Evolutionary conservation across 2,888 invertebrate species (phyloP).

Genomic region (Brachycybe producta): DNA sequence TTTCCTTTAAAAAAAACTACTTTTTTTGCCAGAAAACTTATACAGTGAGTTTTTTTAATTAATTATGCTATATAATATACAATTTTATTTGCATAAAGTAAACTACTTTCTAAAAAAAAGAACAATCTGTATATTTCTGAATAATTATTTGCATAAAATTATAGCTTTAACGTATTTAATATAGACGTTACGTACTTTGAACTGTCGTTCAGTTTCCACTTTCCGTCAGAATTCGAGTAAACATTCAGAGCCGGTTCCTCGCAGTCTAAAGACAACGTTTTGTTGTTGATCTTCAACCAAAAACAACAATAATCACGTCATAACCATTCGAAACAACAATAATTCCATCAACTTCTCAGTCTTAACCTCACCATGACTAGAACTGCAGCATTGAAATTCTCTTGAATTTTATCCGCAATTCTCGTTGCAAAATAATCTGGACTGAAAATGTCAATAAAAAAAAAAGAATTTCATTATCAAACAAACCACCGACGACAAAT

Average conservation of each 20-base stretch:
- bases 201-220: slow-evolving; percentile 53
- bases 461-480: neutral
- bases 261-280: slow-evolving; percentile 51
- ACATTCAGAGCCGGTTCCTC: slow-evolving; percentile 57
- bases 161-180: too few relatives aligned
- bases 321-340: slow-evolving; percentile 18
- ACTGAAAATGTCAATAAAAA: slow-evolving; percentile 33
- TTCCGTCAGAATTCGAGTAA: slow-evolving; percentile 55
- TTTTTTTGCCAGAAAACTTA: too few relatives aligned
- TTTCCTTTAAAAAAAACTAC: too few relatives aligned
- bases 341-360: neutral
- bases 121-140: too few relatives aligned
- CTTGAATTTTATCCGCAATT: slow-evolving; percentile 79
- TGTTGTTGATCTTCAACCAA: slow-evolving; percentile 60
- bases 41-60: too few relatives aligned
- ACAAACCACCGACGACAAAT: neutral
- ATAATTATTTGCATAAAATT: too few relatives aligned
- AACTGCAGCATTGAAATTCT: slow-evolving; percentile 60
- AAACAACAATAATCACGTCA: slow-evolving; percentile 25
- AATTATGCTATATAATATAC: too few relatives aligned
- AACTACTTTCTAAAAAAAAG: too few relatives aligned
- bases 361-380: slow-evolving; percentile 57
- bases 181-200: slow-evolving; percentile 32
- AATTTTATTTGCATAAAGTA: too few relatives aligned
- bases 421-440: slow-evolving; percentile 45